A percentile compares a stretch with the other conserved stretches of the same genome.
These are phyloP conservation scores for Protobothrops mucrosquamatus DNA, from an alignment of 2,113 vertebrate genomes.

Conservation along the genomic window DNA sequence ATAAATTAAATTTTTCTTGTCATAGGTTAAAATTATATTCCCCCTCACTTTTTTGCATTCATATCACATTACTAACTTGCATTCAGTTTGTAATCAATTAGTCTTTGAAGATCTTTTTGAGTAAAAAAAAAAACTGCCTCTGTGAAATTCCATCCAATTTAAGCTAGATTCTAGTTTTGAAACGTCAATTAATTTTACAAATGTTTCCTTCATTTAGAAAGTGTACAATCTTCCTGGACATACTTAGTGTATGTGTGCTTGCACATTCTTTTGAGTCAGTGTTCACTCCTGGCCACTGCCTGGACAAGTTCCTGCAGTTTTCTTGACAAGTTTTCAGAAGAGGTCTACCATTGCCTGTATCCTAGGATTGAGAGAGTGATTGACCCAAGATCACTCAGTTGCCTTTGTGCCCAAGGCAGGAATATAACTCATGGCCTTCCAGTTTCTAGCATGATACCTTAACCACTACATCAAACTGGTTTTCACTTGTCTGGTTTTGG, in stretches of 20 bases:
- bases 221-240: not conserved
- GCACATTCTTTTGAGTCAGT: not conserved
- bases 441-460: not conserved
- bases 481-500: not conserved
- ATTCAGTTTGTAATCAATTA: not conserved
- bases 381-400: not conserved
- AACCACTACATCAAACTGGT: not conserved
- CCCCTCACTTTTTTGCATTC: not conserved
- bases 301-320: not conserved
- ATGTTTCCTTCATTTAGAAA: not conserved
- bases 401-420: not conserved
- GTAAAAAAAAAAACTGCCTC: not conserved
- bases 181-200: not conserved
- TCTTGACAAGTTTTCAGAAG: not conserved
- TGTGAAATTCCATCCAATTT: not conserved
- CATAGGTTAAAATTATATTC: not conserved
- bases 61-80: not conserved
- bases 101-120: not conserved
- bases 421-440: not conserved
- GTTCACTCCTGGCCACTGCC: not conserved
- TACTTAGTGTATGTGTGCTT: not conserved
- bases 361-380: not conserved
- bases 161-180: not conserved
- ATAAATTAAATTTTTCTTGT: not conserved
- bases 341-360: not conserved